Evolutionary conservation across 2,888 invertebrate genomes (phyloP), one percentile per base, ranked within the genome.

Genomic region (Cheiracanthium punctorium): DNA sequence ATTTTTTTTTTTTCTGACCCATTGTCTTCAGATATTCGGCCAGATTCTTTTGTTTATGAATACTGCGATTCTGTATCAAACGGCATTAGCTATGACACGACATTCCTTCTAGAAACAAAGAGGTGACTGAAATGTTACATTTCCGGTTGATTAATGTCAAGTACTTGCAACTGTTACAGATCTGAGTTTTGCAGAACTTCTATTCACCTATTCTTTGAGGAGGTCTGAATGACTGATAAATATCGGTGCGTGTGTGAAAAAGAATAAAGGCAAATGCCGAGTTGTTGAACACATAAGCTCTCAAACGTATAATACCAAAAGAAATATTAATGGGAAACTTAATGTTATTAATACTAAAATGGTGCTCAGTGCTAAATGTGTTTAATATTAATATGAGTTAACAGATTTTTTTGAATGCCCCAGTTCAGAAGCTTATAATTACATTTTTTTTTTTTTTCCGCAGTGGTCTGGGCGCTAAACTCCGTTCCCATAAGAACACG

Each of bases 21-120:
- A 81, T 81, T 81, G 80, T 81, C 73, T 81, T 67, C 20, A 24
- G 24, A 58, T 58, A 58, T 24, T 58, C 58, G 24, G 2, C 24
- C 58, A 24, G 14, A 7, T 20, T 58, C 58, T 58, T 58, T 58
- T 58, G 58, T 58, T 58, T 58, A 24, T 17, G 2, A 14, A 48
- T 14, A 14, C 43, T 48, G 58, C 2, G 24, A 24, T 24, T 58
- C 58, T 58, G 58, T 58, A 58, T 58, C 58, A 24, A 5, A 5
- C 4, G 17, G 48, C 48, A 12, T 12, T 12, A 48, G 48, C 48
- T 17, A 48, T 20, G 12, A 24, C 5, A 58, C 12, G 58, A 58
- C 58, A 58, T 58, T 12, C 24, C 4, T 24, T 24, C 58, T 24
- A n/a, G 58, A 24, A 24, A 58, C 58, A 58, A 58, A 58, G 24